A percentile compares a stretch with the other conserved stretches of the same genome.
phyloP scores from a whole-genome alignment of 2,797 vertebrate genomes.

The Bradypodion ventrale region DNA sequence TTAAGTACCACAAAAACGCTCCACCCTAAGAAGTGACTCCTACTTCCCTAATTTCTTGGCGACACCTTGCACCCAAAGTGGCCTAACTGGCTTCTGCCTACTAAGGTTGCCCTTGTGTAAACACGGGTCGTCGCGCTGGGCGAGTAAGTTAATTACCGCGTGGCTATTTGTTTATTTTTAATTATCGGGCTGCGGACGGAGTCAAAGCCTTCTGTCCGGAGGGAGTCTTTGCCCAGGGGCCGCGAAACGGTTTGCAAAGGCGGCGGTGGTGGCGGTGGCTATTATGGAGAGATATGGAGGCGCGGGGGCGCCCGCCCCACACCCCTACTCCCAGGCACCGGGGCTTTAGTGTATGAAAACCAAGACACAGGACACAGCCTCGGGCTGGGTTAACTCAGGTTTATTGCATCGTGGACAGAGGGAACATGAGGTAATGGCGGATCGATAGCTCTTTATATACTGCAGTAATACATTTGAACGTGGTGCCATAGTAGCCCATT shows the following conservation, averaged over 20 bases:
- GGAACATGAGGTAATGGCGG: too few relatives aligned
- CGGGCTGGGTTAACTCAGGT: too few relatives aligned
- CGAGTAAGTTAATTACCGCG: slow-evolving; percentile 36
- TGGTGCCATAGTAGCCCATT: too few relatives aligned
- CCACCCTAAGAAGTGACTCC: neutral
- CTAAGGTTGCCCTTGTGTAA: slow-evolving; percentile 23
- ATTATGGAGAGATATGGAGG: neutral
- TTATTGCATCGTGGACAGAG: too few relatives aligned
- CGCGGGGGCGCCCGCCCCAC: neutral
- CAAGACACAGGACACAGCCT: too few relatives aligned
- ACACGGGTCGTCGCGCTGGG: slow-evolving; percentile 40
- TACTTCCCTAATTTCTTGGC: neutral
- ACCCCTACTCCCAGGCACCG: neutral
- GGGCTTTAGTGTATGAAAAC: too few relatives aligned
- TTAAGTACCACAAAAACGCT: too few relatives aligned
- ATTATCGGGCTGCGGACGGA: neutral
- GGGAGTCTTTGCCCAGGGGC: too few relatives aligned
- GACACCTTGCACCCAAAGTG: slow-evolving; percentile 7
- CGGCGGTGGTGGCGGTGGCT: neutral
- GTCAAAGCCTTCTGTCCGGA: neutral
- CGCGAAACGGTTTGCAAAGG: too few relatives aligned
- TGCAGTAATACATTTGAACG: too few relatives aligned
- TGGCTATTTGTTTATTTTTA: slow-evolving; percentile 38
- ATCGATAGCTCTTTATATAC: too few relatives aligned
- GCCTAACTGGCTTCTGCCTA: slow-evolving; percentile 14